Conservation (phyloP, 2,888 invertebrate genomes). For the Trissolcus japonicus region DNA sequence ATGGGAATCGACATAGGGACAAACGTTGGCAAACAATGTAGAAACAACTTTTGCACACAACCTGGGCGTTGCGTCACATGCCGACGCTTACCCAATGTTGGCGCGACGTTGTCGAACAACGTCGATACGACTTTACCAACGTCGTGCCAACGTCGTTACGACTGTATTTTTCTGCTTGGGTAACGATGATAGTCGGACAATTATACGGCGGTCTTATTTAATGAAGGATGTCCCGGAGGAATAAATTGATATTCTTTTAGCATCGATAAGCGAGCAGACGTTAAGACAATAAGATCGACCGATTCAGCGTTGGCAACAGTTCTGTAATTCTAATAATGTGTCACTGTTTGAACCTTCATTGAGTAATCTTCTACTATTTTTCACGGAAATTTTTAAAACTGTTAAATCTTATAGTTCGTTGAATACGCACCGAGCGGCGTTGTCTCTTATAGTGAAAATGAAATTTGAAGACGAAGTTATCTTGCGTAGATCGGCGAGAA, state of each 20-base stretch:
- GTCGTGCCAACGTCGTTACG: too few species aligned
- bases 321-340: slow-evolving; percentile 14
- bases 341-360: background rate
- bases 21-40: too few species aligned
- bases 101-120: too few species aligned
- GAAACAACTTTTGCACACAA: too few species aligned
- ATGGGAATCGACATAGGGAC: too few species aligned
- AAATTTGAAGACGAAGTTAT: slow-evolving; percentile 37
- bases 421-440: slow-evolving; percentile 2
- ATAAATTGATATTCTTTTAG: slow-evolving; percentile 9
- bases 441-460: slow-evolving; percentile 1
- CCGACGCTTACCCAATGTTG: too few species aligned
- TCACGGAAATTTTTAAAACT: background rate
- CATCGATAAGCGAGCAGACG: slow-evolving; percentile 36
- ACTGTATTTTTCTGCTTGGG: too few species aligned
- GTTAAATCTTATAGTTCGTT: background rate
- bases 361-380: background rate
- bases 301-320: slow-evolving; percentile 32
- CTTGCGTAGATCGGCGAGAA: slow-evolving; percentile 28
- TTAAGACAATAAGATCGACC: slow-evolving; percentile 58
- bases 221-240: slow-evolving; percentile 42
- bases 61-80: too few species aligned
- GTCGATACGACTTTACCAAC: too few species aligned
- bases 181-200: slow-evolving; percentile 60
- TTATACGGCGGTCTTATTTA: slow-evolving; percentile 60